Evolutionary conservation across 64 coral and sea anemone species (phyloP), one percentile per base, ranked within the genome.

Genomic region (Stylophora pistillata): DNA sequence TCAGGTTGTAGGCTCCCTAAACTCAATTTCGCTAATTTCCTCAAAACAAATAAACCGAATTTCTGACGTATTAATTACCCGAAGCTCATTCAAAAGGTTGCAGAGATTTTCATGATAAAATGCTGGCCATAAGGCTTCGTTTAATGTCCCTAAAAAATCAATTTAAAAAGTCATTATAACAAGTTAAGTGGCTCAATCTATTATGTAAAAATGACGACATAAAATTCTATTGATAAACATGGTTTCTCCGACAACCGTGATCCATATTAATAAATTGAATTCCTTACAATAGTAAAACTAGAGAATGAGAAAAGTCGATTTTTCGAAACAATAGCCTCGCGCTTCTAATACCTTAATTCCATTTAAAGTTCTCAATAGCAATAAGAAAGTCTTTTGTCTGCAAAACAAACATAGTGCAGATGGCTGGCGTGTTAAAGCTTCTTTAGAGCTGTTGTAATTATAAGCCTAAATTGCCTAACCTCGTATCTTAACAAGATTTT

Each of bases 101-200:
- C 37, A 47, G 37, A 4, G 37, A 47, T 60, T 59, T 66, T 64
- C 41, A 64, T n/a, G 30, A 33, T 17, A 33, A 82, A 83, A 27
- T 52, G 21, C 58, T 69, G 47, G 80, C 80, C 63, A 26, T 14
- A 53, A 68, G 31, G 33, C 32, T 41, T 53, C 6, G 68, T 34
- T 82, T 47, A 55, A 68, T 66, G 80, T 17, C 32, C 34, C 33
- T 83, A 25, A 83, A 82, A n/a, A 64, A 64, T 10, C 59, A 20
- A 17, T 82, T 82, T 65, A 66, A 30, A 13, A 5, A 26, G 55
- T 26, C 27, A 79, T 79, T 14, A 79, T 13, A 31, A 17, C 74
- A 34, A 32, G 29, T 34, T 81, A 81, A 69, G 26, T 34, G 26
- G 34, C 20, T 20, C 68, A 68, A 83, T 62, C 80, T 53, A 21